Evolutionary conservation across 2,797 vertebrate genomes (phyloP).

Genomic region (Enteromius treurensis): DNA sequence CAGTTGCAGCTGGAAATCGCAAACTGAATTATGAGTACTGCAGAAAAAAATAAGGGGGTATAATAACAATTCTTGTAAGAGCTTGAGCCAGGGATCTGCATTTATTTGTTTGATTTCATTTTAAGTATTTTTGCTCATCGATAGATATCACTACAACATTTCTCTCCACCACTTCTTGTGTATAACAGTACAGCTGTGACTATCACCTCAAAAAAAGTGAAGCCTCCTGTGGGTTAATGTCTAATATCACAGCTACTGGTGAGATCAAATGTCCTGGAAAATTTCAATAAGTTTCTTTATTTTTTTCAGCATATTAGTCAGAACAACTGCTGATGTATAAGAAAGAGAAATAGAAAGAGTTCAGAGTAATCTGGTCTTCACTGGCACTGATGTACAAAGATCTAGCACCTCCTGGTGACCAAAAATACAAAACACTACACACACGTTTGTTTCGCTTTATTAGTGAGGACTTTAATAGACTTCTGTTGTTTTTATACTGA

Average conservation of each 20-base stretch:
- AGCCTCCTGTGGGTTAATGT: neutral
- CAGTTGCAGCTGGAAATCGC: neutral
- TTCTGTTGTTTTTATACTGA: no score
- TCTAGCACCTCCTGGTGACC: constrained; percentile 21
- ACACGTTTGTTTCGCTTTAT: no score
- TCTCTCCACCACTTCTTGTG: neutral
- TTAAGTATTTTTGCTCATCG: neutral
- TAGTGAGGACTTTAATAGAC: no score
- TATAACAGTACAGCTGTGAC: no score
- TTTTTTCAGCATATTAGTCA: neutral
- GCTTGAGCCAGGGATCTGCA: neutral
- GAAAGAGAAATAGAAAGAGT: neutral
- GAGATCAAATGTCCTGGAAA: neutral
- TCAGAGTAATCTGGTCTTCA: no score
- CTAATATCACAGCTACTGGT: neutral
- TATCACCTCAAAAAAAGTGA: neutral
- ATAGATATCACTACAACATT: neutral
- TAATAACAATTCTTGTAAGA: neutral
- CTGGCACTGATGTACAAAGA: neutral
- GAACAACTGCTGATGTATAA: neutral
- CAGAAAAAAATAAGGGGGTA: neutral
- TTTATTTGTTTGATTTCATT: neutral
- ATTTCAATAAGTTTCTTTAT: neutral
- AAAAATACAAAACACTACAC: neutral
- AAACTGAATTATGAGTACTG: no score